Conservation (phyloP, 2,888 invertebrate species). For the Anthrax anthrax region DNA sequence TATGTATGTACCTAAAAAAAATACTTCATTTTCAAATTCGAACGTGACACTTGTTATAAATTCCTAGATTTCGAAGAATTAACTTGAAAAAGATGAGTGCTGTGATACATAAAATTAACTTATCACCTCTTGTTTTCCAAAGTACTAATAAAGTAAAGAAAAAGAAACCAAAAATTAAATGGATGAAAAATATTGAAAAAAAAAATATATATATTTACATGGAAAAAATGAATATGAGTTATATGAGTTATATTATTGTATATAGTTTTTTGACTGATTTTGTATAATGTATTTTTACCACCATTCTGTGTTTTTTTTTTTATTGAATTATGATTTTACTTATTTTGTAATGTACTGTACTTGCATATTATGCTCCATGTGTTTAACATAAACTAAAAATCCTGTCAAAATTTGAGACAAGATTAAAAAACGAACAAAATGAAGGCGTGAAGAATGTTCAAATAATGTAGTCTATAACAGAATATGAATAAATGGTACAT, state of each 20-base stretch:
- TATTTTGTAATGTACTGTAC: too few relatives aligned
- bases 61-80: neutral
- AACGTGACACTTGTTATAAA: neutral
- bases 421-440: neutral
- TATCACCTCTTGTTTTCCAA: neutral
- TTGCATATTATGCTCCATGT: neutral
- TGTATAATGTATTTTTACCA: neutral
- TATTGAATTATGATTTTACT: too few relatives aligned
- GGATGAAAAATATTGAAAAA: too few relatives aligned
- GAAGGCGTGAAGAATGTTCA: neutral
- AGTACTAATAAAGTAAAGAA: neutral
- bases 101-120: neutral
- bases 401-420: neutral
- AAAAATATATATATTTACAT: too few relatives aligned
- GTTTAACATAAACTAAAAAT: neutral
- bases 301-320: too few relatives aligned
- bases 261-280: neutral
- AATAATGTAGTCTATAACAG: too few relatives aligned
- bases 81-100: neutral
- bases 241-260: too few relatives aligned
- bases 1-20: neutral
- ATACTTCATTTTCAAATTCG: neutral
- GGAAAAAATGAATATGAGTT: too few relatives aligned
- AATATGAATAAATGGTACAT: too few relatives aligned
- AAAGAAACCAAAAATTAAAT: neutral